phyloP scores from a whole-genome alignment of 2,797 vertebrate genomes.

The Podarcis siculus region DNA sequence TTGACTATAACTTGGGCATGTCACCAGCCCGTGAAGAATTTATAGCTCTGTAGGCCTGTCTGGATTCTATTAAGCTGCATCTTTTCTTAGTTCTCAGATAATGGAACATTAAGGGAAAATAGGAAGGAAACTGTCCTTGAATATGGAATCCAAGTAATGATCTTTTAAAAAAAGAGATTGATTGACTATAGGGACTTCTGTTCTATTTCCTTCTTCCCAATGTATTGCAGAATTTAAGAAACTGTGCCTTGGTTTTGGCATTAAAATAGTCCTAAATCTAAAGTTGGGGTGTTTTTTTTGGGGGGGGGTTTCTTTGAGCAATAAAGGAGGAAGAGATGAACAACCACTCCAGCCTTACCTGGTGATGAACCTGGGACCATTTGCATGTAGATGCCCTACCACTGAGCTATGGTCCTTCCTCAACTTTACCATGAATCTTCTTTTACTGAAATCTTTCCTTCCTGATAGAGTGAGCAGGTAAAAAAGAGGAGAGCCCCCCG shows the following conservation, averaged over 20 bases:
- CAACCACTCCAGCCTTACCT: no score
- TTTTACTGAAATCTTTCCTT: background rate
- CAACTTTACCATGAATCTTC: background rate
- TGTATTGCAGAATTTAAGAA: background rate
- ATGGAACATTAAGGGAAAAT: background rate
- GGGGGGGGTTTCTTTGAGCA: background rate
- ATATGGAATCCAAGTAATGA: background rate
- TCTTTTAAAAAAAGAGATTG: background rate
- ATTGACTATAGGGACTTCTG: background rate
- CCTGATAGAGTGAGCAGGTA: background rate
- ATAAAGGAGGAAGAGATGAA: background rate
- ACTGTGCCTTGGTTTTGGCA: background rate
- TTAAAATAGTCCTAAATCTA: background rate
- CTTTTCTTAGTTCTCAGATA: background rate
- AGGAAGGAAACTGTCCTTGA: background rate
- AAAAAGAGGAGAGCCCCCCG: no score
- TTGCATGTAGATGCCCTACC: no score
- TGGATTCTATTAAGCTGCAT: slow-evolving; percentile 18
- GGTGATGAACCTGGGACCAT: no score
- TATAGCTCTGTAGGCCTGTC: background rate
- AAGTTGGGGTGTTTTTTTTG: background rate
- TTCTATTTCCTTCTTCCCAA: background rate
- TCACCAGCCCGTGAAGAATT: slow-evolving; percentile 15
- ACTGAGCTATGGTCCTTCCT: background rate
- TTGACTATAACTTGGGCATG: slow-evolving; percentile 13